Evolutionary conservation across 2,113 vertebrate species (phyloP), one percentile per base, ranked within the genome.

Genomic region (Pseudonaja textilis): DNA sequence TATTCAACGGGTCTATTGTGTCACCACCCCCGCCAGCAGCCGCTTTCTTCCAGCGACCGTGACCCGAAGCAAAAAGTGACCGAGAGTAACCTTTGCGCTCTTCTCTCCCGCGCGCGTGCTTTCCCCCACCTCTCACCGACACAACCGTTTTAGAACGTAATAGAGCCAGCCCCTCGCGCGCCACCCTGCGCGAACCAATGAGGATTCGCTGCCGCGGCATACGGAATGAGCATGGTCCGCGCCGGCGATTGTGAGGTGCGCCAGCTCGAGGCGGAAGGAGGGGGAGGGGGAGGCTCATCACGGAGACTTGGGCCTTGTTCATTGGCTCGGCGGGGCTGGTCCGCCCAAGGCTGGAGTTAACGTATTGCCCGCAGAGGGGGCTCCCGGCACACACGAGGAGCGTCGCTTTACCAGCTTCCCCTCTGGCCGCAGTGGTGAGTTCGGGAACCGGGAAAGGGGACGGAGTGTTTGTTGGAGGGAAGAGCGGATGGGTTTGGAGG

Each of bases 111-210:
- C 88, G 50, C 64, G n/a, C 97, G 1, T 89, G 42, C 23, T 5
- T 5, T 8, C 54, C 5, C 52, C n/a, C 45, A 4, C 85, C 50
- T 16, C 59, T 5, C 57, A 0, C 86, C 25, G 54, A 34, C 23
- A 50, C 90, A 74, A 59, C 93, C 88, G 91, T 92, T 90, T 91
- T 74, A 55, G 52, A 85, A 94, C 97, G 97, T 97, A 92, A 90
- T 59, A 3, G 50, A n/a, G 94, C 96, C 89, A 93, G 64, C 95
- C 96, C 95, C 93, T 93, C 98, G 97, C 98, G 98, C 98, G 98
- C 98, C 98, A 98, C 98, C 97, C 94, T 9, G 9, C 45, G 12
- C 56, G 23, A 86, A 88, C 98, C 98, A 98, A 98, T 98, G 96
- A 89, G 91, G 64, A 93, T 45, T 57, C 96, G 10, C 93, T 42